Evolutionary conservation across 2,888 invertebrate genomes (phyloP), one percentile per base, ranked within the genome.

Genomic region (Cerastis leucographa): DNA sequence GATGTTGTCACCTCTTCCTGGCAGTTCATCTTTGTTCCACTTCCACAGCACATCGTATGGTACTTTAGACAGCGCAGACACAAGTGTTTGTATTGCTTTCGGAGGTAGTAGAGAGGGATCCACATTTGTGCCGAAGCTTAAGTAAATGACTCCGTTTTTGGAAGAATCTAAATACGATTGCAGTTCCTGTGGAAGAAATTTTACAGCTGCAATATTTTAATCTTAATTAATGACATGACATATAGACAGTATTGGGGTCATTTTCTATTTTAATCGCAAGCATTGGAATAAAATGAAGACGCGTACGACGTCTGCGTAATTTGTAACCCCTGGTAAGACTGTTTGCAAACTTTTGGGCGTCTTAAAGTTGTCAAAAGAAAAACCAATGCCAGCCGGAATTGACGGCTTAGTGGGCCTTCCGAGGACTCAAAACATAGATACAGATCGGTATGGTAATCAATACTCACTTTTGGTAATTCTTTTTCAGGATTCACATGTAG

Each of bases 401-500:
- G 35, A 35, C 35, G 35, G 35, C 35, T 35, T 35, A 1, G 35
- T 35, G 35, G 2, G 35, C 35, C 35, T 35, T 35, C 35, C 35
- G 35, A 35, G 35, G 35, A 35, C 35, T 35, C 3, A 35, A 35
- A 35, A 35, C 35, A 2, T 35, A 35, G 35, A 35, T 35, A 35
- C 35, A 14, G 14, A 56, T 56, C 12, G 6, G 25, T n/a, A 17
- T 29, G 56, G 19, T 9, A 7, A 25, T 42, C 1, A 76, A 82
- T 94, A 44, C 95, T 90, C 66, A 92, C 90, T 72, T 92, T 92
- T 1, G 93, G 92, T 64, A 96, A 80, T 56, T 87, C 87, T 74
- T 93, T 91, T 7, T 82, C 74, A 40, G 91, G 89, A 9, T 88
- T 90, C n/a, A 93, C 88, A 78, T 95, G 95, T 29, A 94, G 78